Conservation (phyloP, 2,888 invertebrate genomes). For the Deilephila porcellus region DNA sequence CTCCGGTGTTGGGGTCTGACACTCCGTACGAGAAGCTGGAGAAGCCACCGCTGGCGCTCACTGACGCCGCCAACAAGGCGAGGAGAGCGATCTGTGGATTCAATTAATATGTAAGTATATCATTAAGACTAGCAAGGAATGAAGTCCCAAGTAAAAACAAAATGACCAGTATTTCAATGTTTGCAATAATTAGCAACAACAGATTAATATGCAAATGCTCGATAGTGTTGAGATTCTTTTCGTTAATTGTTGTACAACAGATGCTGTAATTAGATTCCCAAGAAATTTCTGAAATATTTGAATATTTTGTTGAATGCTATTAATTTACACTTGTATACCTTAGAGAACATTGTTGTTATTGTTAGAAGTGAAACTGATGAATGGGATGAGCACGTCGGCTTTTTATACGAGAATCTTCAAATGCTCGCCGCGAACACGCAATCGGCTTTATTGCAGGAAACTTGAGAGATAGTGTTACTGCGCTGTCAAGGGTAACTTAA, state of each 20-base stretch:
- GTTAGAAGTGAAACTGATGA: constrained; percentile 55
- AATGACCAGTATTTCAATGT: not conserved
- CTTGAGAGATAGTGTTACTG: constrained; percentile 36
- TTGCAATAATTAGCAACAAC: not conserved
- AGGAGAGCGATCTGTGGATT: constrained; percentile 63
- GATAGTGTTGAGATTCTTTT: not conserved
- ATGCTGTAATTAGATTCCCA: too few species aligned
- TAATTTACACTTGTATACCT: constrained; percentile 45
- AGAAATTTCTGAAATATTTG: not conserved
- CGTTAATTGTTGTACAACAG: not conserved
- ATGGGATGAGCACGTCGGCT: constrained; percentile 39
- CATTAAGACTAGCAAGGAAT: not conserved
- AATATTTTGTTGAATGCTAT: not conserved
- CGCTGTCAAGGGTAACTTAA: constrained; percentile 12
- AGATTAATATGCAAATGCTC: not conserved
- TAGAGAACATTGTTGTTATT: constrained; percentile 63
- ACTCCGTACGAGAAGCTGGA: constrained; percentile 81
- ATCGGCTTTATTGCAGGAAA: constrained; percentile 42
- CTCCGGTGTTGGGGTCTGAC: constrained; percentile 80
- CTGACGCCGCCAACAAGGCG: constrained; percentile 58
- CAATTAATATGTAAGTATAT: constrained; percentile 34
- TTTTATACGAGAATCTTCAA: constrained; percentile 53
- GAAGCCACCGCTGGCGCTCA: constrained; percentile 58
- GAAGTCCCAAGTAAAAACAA: too few species aligned
- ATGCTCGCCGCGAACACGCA: constrained; percentile 35